These are phyloP conservation scores for Drosophila nigrodunni DNA, from an alignment of 1,140 invertebrate species.

Conservation along the genomic window DNA sequence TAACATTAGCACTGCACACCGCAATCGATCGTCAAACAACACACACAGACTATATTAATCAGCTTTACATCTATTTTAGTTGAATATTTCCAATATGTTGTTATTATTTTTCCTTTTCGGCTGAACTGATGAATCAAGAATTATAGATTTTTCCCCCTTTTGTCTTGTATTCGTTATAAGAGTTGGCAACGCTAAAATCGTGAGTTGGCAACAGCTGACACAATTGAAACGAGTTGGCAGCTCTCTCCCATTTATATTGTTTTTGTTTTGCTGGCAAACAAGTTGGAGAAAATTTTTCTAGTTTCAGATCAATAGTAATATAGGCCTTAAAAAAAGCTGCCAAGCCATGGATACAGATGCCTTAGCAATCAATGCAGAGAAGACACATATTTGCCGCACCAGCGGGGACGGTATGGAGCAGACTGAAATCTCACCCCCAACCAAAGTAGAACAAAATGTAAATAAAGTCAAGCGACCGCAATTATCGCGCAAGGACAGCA, in stretches of 20 bases:
- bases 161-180: conserved; percentile 1
- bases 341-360: conserved; percentile 48
- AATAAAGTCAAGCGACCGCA: conserved; percentile 50
- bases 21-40: neutral
- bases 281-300: conserved; percentile 39
- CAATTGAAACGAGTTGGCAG: conserved; percentile 40
- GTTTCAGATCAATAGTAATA: conserved; percentile 3
- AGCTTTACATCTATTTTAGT: neutral
- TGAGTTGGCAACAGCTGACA: conserved; percentile 2
- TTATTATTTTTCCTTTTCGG: conserved; percentile 11
- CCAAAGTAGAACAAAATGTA: conserved; percentile 42
- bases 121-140: conserved; percentile 7
- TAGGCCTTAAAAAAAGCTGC: conserved; percentile 22
- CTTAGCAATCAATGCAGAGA: conserved; percentile 10
- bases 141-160: conserved; percentile 40
- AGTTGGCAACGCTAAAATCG: conserved; percentile 15
- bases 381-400: conserved; percentile 76
- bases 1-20: neutral
- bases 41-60: neutral
- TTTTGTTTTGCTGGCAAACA: conserved; percentile 68
- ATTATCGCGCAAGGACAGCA: conserved; percentile 62
- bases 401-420: conserved; percentile 87
- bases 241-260: conserved; percentile 26
- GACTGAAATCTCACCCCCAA: conserved; percentile 26
- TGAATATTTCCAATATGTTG: conserved; percentile 20